A percentile compares a stretch with the other conserved stretches of the same genome.
These are phyloP conservation scores for Grapholita molesta DNA, from an alignment of 1,140 invertebrate genomes.

Conservation along the genomic window DNA sequence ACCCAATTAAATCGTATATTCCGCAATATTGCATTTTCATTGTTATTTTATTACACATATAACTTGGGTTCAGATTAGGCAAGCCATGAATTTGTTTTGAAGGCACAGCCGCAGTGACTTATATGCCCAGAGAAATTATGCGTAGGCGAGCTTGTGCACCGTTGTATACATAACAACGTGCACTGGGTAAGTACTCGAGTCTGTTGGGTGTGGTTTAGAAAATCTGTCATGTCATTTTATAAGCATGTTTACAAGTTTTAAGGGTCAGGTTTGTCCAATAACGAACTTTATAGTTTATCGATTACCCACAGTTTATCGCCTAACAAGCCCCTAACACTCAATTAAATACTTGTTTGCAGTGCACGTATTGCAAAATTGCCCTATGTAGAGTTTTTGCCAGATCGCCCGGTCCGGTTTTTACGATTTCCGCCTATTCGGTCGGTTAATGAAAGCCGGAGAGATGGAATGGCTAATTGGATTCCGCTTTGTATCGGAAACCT, in stretches of 20 bases:
- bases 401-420: slow-evolving; percentile 42
- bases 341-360: slow-evolving; percentile 44
- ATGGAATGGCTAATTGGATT: slow-evolving; percentile 66
- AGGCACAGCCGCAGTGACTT: not conserved
- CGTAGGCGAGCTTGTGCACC: not conserved
- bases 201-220: too few species aligned
- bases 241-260: not conserved
- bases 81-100: not conserved
- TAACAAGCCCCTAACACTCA: slow-evolving; percentile 24
- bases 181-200: not conserved
- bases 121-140: not conserved
- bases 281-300: slow-evolving; percentile 24
- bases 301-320: slow-evolving; percentile 34
- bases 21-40: not conserved
- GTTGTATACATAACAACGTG: not conserved
- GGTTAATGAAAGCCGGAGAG: slow-evolving; percentile 53
- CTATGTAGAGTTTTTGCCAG: slow-evolving; percentile 41
- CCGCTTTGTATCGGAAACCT: slow-evolving; percentile 57
- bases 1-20: not conserved
- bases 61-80: not conserved
- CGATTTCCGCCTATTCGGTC: slow-evolving; percentile 49
- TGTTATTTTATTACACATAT: not conserved
- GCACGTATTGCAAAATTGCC: slow-evolving; percentile 36
- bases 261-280: not conserved
- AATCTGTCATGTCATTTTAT: too few species aligned